These are phyloP conservation scores for Pomacea maculata DNA, from an alignment of 1,140 invertebrate genomes.

Conservation along the genomic window DNA sequence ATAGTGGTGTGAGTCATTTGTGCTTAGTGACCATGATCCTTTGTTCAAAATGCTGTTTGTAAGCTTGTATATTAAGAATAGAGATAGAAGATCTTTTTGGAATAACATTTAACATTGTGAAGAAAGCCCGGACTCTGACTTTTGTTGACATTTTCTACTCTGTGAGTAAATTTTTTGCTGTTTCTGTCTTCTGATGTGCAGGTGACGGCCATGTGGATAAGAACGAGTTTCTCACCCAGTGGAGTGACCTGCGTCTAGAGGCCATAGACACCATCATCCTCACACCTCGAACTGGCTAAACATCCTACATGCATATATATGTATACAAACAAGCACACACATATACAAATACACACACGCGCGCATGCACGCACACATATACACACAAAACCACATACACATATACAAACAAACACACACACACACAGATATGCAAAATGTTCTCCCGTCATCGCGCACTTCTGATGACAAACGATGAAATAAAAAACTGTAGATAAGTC, in stretches of 20 bases:
- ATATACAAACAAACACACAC: not conserved
- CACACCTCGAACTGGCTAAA: too few relatives aligned
- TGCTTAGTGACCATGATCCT: not conserved
- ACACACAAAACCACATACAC: not conserved
- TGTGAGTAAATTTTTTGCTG: too few relatives aligned
- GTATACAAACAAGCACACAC: not conserved
- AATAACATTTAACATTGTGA: not conserved
- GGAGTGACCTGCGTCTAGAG: slow-evolving; percentile 28
- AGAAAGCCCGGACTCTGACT: not conserved
- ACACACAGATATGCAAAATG: too few relatives aligned
- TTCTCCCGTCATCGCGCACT: too few relatives aligned
- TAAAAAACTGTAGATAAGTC: too few relatives aligned
- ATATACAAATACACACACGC: not conserved
- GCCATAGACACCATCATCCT: too few relatives aligned
- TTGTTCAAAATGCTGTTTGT: not conserved
- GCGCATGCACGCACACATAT: not conserved
- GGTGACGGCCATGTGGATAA: slow-evolving; percentile 36
- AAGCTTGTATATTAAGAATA: not conserved
- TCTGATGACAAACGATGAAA: too few relatives aligned
- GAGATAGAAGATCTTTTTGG: not conserved
- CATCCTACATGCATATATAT: not conserved
- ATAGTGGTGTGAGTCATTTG: not conserved
- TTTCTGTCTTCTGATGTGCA: slow-evolving; percentile 1
- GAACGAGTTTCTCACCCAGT: slow-evolving; percentile 45
- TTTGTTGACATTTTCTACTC: too few relatives aligned